phyloP scores from a whole-genome alignment of 2,888 invertebrate species.

The Metellina segmentata region DNA sequence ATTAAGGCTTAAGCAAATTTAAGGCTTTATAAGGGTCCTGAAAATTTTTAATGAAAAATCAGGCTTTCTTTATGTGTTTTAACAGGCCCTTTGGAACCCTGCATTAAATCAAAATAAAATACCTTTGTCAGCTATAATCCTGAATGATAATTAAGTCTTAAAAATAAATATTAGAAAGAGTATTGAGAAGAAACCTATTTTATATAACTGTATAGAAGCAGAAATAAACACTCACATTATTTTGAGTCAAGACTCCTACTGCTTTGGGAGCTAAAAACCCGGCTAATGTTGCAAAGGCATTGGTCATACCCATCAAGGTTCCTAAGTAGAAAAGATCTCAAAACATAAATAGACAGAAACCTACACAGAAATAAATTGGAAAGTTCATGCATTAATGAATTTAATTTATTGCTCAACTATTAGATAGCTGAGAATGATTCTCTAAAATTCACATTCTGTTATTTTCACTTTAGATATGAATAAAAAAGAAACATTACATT shows the following conservation, averaged over 20 bases:
- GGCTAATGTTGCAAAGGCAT: slow-evolving; percentile 78
- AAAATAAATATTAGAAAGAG: neutral
- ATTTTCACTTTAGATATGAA: too few relatives aligned
- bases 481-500: too few relatives aligned
- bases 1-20: too few relatives aligned
- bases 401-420: too few relatives aligned
- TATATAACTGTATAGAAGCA: neutral
- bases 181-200: neutral
- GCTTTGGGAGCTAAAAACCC: slow-evolving; percentile 77
- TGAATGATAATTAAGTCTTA: neutral
- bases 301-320: slow-evolving; percentile 78
- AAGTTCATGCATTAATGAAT: too few relatives aligned
- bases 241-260: slow-evolving; percentile 73
- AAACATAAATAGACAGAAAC: too few relatives aligned
- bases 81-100: neutral
- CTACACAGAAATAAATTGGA: too few relatives aligned
- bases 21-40: neutral
- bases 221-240: slow-evolving; percentile 66
- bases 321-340: slow-evolving; percentile 56
- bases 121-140: neutral
- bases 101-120: neutral
- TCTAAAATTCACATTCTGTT: too few relatives aligned
- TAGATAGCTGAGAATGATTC: too few relatives aligned
- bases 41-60: too few relatives aligned
- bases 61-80: too few relatives aligned